Evolutionary conservation across 2,888 invertebrate genomes (phyloP).

Genomic region (Amiota mariae): DNA sequence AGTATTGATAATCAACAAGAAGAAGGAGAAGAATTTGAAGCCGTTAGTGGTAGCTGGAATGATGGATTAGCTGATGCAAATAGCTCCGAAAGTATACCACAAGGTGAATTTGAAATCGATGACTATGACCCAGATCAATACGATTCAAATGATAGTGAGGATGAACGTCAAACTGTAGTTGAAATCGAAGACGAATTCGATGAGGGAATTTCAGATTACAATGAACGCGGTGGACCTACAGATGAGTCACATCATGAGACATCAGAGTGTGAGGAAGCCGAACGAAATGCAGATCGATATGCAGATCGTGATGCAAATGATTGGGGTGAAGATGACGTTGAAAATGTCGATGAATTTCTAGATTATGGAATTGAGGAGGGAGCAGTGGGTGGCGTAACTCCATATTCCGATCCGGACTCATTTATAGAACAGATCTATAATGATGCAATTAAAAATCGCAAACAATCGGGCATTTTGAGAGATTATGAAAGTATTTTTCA

Average conservation of each 20-base stretch:
- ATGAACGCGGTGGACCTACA: conserved; percentile 68
- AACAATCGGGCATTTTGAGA: conserved; percentile 69
- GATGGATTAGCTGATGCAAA: background rate
- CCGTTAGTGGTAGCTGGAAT: background rate
- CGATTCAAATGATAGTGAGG: conserved; percentile 66
- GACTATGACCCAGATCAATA: background rate
- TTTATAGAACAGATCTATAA: conserved; percentile 72
- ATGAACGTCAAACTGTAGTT: conserved; percentile 71
- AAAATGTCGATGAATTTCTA: conserved; percentile 47
- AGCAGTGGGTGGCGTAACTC: conserved; percentile 62
- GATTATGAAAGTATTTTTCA: conserved; percentile 70
- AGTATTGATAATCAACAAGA: background rate
- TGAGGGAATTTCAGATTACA: conserved; percentile 70
- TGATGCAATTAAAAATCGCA: conserved; percentile 70
- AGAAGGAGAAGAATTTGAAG: background rate
- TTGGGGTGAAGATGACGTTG: conserved; percentile 64
- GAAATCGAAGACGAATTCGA: conserved; percentile 72
- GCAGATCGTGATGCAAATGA: conserved; percentile 66
- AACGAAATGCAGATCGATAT: conserved; percentile 69
- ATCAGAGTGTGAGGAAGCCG: conserved; percentile 72
- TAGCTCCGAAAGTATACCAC: background rate
- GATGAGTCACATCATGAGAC: conserved; percentile 72
- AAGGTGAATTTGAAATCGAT: background rate
- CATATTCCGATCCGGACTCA: conserved; percentile 66
- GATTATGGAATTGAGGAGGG: conserved; percentile 58